Evolutionary conservation across 2,113 vertebrate genomes (phyloP), one percentile per base, ranked within the genome.

Genomic region (Aegotheles bennettii): DNA sequence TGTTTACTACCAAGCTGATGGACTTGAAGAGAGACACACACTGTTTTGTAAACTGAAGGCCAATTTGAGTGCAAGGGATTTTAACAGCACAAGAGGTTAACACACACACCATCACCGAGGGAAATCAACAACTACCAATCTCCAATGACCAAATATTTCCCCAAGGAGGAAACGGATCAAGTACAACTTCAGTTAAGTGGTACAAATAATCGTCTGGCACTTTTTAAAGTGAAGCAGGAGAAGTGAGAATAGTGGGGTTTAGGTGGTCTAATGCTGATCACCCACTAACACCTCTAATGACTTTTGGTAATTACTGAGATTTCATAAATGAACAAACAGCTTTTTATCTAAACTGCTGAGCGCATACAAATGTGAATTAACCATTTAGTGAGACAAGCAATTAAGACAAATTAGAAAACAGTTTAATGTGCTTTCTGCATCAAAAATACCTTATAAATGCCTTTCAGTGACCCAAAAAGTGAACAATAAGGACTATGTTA

Each of bases 351-450:
- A 97, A 73, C 95, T 97, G 96, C 93, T 97, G 96, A 97, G 96
- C 95, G 97, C 82, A 69, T 92, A 97, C 91, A 97, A 96, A 97
- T 69, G 77, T 78, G 95, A 96, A 96, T 98, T 98, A 97, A 97
- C 94, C 97, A 98, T 98, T 97, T 98, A 88, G 95, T 97, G 94
- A 97, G 96, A 97, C 97, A 97, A 98, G 97, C 97, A 98, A 99
- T 99, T 99, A 99, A 98, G 97, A 98, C 98, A 98, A 99, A 99
- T 99, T 98, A 98, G 96, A 97, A 97, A 98, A 98, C 95, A 97
- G 96, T 97, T 94, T 95, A 74, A 83, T 92, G 96, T 97, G 95
- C 97, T 97, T 95, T 97, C 92, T 97, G 97, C 97, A 97, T 93
- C 91, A 95, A 93, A 93, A 97, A 98, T 94, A 96, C 97, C 91